Base-by-base conservation (phyloP, 2,797 vertebrate genomes). In the Florisuga fusca region DNA sequence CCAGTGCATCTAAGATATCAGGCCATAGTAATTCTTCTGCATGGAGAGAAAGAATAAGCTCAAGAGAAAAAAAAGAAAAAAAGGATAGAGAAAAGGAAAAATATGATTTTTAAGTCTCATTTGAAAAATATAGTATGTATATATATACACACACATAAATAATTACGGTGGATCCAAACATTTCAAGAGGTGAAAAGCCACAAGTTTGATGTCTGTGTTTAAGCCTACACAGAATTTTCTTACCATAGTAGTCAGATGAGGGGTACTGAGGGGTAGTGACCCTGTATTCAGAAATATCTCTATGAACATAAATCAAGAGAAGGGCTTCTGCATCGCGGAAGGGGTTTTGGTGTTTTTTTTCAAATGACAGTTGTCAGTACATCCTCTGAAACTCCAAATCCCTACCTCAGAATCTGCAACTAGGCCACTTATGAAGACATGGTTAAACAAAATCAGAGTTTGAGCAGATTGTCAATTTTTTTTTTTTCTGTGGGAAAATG, bases 301-400 rank as follows among this genome's bases (percentile, higher is more conserved):
- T 63, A 2, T 9, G 20, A 89, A 21, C 18, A 72, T 38, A 20
- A 71, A 34, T 3, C 50, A 43, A 43, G 36, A 58, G 7, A 64
- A n/a, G 2, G 71, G 41, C 2, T 23, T 14, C 27, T 29, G 29
- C 5, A 5, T 3, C n/a, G 10, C 2, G 73, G 19, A 11, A 46
- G 46, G 2, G 2, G 0, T 4, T 54, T 31, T 18, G 38, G 21
- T 3, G 15, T 33, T 9, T 22, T n/a, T 22, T 54, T 69, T n/a
- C 21, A 18, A 11, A 53, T 50, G 45, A 17, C 31, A n/a, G 6
- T 33, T 67, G 16, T 29, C 67, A 64, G 12, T 29, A 41, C 10
- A 34, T 27, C 19, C 53, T 71, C 43, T 9, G 25, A 13, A 87
- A 55, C 22, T 31, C 26, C 55, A 61, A 12, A 73, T 29, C 27